Base-by-base conservation (phyloP, 2,113 vertebrate species). In the Chlamydotis undulata region DNA sequence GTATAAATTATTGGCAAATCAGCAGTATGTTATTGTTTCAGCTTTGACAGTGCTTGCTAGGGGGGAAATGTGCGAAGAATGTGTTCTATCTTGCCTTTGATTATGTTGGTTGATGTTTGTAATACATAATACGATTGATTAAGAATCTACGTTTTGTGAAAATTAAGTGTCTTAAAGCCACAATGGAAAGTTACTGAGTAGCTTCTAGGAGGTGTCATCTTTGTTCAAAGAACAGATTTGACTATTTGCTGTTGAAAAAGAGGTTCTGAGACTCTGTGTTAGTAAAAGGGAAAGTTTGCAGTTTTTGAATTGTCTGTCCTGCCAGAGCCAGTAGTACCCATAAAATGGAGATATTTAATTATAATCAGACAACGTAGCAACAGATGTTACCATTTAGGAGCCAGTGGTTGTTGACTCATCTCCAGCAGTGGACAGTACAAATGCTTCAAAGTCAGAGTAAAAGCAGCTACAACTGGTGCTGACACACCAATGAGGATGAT, bases 1-100 rank as follows among this genome's bases (percentile, higher is more conserved):
- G 43, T 90, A 65, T 96, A 97, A 92, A 96, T 95, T 94, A 91
- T 87, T 57, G 61, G 65, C 86, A 96, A 92, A 96, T 93, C 89
- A 94, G 74, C 77, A 73, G 45, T 84, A 87, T 4, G 2, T 82
- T 78, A 60, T 89, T 92, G 80, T 82, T 61, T 93, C 70, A 87
- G 65, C 47, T 76, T 74, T 96, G 86, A 87, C 47, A 68, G 49
- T 65, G 25, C 59, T 91, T 92, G 89, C 81, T 87, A 10, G 41
- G 57, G 67, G 86, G 41, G 6, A 60, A 57, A 75, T 91, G n/a
- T 35, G 45, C 57, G 83, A 56, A 73, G 37, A 91, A 69, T 55
- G 53, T 68, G 22, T 87, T 94, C 59, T 61, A 3, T 79, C 83
- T 92, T 84, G 37, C n/a, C 76, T 92, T 73, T 79, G 53, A 53